Conservation (phyloP, 2,113 vertebrate species). For the Kobus ellipsiprymnus region DNA sequence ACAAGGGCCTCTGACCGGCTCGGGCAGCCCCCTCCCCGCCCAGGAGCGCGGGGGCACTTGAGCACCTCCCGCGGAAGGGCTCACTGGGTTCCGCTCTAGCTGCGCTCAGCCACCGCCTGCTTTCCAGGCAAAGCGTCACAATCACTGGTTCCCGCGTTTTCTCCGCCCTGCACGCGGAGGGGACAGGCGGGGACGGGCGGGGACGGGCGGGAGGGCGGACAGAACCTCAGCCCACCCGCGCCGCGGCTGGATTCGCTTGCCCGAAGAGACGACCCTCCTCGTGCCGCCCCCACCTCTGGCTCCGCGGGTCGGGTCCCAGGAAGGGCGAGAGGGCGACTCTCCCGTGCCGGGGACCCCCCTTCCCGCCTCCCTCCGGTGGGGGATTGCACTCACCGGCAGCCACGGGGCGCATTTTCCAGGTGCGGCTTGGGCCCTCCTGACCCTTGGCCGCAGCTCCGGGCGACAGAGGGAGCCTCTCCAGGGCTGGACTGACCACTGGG, state of each 20-base stretch:
- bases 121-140: background rate
- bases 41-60: background rate
- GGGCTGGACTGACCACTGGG: too few relatives aligned
- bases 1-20: accelerated
- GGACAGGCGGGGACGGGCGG: too few relatives aligned
- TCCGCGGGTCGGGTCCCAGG: background rate
- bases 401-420: slow-evolving; percentile 29
- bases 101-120: background rate
- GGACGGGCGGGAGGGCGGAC: too few relatives aligned
- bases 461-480: accelerated
- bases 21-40: background rate
- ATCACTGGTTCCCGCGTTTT: accelerated
- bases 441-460: background rate
- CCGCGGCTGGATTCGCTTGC: background rate
- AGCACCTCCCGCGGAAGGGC: background rate
- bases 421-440: background rate
- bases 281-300: background rate
- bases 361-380: background rate
- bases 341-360: accelerated
- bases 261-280: background rate
- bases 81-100: background rate
- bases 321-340: accelerated
- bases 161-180: too few relatives aligned
- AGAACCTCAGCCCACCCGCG: background rate
- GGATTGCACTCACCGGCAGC: background rate